These are phyloP conservation scores for Heterodera filipjevi DNA, from an alignment of 2,888 invertebrate species.

Conservation along the genomic window DNA sequence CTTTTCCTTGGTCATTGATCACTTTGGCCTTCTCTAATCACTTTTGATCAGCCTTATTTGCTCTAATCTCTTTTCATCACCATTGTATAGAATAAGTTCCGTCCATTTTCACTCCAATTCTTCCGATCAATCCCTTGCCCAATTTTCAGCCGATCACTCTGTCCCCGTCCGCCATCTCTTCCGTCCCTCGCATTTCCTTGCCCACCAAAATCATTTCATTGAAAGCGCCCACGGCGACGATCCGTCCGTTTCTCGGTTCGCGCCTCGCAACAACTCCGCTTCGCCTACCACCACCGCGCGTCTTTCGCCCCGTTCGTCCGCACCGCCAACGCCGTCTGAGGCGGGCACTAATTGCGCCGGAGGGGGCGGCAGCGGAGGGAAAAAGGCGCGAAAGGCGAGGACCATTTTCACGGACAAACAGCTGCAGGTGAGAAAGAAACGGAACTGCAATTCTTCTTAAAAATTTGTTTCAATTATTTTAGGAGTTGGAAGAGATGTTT, in stretches of 20 bases:
- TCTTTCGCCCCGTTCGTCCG: slow-evolving; percentile 13
- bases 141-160: background rate
- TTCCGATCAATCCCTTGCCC: background rate
- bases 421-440: slow-evolving; percentile 42
- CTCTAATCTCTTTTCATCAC: no score
- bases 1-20: no score
- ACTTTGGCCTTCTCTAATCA: no score
- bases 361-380: slow-evolving; percentile 63
- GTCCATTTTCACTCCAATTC: no score
- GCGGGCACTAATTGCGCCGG: slow-evolving; percentile 60
- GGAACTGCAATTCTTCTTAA: background rate
- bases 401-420: slow-evolving; percentile 91
- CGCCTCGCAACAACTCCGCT: background rate
- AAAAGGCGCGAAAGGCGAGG: slow-evolving; percentile 65
- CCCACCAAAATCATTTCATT: background rate
- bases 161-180: background rate
- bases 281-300: background rate
- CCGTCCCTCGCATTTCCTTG: background rate
- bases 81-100: no score
- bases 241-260: background rate
- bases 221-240: background rate
- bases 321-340: slow-evolving; percentile 18
- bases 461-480: slow-evolving; percentile 13
- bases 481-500: slow-evolving; percentile 62
- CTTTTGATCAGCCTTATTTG: no score